These are phyloP conservation scores for Toxonevra muliebris DNA, from an alignment of 2,888 invertebrate genomes.

Conservation along the genomic window DNA sequence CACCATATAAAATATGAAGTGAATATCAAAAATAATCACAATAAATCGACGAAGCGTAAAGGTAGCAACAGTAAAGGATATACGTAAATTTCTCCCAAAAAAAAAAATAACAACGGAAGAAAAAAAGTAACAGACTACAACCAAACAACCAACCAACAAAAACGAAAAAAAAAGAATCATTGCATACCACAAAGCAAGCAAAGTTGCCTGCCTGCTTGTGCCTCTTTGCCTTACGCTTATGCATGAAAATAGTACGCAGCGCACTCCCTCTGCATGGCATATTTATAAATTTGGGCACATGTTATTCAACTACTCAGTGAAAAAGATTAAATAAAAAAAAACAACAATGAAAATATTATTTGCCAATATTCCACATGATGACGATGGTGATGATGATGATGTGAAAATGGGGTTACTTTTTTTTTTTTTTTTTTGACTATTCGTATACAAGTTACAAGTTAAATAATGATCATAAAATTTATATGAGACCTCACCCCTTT, in stretches of 20 bases:
- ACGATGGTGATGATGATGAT: constrained; percentile 19
- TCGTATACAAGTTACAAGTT: constrained; percentile 19
- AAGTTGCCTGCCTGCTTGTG: not conserved
- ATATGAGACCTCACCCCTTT: constrained; percentile 14
- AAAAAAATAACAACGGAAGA: too few relatives aligned
- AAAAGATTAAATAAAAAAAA: constrained; percentile 18
- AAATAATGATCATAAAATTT: constrained; percentile 19
- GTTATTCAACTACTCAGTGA: not conserved
- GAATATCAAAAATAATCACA: constrained; percentile 19
- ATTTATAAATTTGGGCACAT: not conserved
- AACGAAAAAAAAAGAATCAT: constrained; percentile 26
- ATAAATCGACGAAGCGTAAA: constrained; percentile 45
- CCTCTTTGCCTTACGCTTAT: not conserved
- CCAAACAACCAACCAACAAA: constrained; percentile 4
- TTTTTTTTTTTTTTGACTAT: too few relatives aligned
- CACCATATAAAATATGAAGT: not conserved
- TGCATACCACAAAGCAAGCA: not conserved
- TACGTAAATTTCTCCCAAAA: constrained; percentile 31
- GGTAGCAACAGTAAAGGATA: constrained; percentile 31
- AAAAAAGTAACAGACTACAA: constrained; percentile 6
- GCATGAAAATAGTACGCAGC: not conserved
- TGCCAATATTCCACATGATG: constrained; percentile 24
- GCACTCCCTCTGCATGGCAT: not conserved
- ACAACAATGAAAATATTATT: constrained; percentile 39
- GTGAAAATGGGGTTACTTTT: not conserved